A percentile compares a stretch with the other conserved stretches of the same genome.
Conservation (phyloP, 2,113 vertebrate genomes). For the Catharus minimus region DNA sequence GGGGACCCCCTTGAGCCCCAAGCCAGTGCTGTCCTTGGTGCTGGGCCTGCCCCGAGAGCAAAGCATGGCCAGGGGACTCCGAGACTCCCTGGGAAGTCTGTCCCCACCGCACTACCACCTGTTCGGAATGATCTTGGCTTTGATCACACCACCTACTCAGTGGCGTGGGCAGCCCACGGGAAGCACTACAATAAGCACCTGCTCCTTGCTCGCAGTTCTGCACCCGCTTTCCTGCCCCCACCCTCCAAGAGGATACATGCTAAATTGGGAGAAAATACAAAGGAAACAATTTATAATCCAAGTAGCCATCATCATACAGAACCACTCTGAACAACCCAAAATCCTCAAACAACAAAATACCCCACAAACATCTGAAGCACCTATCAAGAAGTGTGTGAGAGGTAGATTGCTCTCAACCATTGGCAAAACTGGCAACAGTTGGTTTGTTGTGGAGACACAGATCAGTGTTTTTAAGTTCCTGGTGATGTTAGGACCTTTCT, state of each 20-base stretch:
- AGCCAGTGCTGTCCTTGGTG: slow-evolving; percentile 84
- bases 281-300: background rate
- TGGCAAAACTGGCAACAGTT: background rate
- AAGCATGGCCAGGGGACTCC: rapidly evolving
- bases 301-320: no score
- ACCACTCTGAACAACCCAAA: background rate
- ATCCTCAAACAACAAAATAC: background rate
- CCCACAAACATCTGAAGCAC: background rate
- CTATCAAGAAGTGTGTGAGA: background rate
- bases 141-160: background rate
- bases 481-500: background rate
- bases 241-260: rapidly evolving
- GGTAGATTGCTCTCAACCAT: background rate
- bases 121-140: background rate
- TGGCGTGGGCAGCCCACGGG: background rate
- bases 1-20: background rate
- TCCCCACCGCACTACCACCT: background rate
- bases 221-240: rapidly evolving
- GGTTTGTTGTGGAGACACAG: background rate
- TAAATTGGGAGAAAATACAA: background rate
- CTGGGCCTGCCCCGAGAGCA: slow-evolving; percentile 45
- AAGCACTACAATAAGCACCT: rapidly evolving
- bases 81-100: background rate
- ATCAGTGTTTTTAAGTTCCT: slow-evolving; percentile 18
- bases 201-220: rapidly evolving